Evolutionary conservation across 2,888 invertebrate genomes (phyloP).

Genomic region (Heliconius erato): DNA sequence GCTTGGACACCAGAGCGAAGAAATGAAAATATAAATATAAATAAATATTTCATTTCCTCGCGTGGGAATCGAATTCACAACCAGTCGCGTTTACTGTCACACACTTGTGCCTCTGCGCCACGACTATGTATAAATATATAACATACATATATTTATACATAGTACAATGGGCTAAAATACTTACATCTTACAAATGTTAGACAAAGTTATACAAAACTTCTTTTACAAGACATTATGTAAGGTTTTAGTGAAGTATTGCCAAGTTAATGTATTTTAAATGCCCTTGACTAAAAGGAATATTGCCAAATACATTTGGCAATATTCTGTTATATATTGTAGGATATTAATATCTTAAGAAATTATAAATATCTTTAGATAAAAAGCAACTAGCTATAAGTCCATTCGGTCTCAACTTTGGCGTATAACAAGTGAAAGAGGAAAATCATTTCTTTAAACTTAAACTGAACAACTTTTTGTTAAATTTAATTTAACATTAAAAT

Average conservation of each 20-base stretch:
- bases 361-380: too few species aligned
- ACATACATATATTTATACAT: too few species aligned
- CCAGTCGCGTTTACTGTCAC: background rate
- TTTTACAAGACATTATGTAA: background rate
- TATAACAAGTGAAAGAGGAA: too few species aligned
- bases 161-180: background rate
- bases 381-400: too few species aligned
- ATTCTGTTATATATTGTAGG: background rate
- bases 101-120: too few species aligned
- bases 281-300: slow-evolving; percentile 32
- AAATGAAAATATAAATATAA: background rate
- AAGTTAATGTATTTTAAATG: slow-evolving; percentile 29
- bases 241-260: slow-evolving; percentile 36
- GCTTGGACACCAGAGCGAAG: background rate
- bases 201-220: background rate
- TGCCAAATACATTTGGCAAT: slow-evolving; percentile 33
- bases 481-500: too few species aligned
- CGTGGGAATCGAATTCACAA: background rate
- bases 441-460: too few species aligned
- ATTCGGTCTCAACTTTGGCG: too few species aligned
- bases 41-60: background rate
- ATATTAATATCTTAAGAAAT: background rate
- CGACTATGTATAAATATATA: too few species aligned
- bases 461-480: too few species aligned
- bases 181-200: background rate